Percentiles rank a stretch among this genome's conserved stretches.
Evolutionary conservation across 2,797 vertebrate genomes (phyloP).

Genomic region (Enteromius mattozi): DNA sequence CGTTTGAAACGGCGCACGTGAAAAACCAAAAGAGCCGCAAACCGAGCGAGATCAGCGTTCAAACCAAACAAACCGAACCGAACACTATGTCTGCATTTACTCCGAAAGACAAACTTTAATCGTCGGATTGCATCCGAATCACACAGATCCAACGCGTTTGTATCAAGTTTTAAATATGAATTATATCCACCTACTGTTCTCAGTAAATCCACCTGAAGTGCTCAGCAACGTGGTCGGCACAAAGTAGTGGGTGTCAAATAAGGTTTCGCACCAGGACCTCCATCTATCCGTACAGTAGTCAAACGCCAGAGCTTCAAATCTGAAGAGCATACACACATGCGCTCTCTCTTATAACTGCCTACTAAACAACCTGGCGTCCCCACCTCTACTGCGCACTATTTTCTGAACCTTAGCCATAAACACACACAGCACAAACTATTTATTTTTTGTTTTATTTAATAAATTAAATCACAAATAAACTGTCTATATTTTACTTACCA

Average conservation of each 20-base stretch:
- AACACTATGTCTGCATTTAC: not conserved
- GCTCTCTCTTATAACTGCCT: constrained; percentile 73
- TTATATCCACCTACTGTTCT: constrained; percentile 67
- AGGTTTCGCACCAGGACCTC: constrained; percentile 59
- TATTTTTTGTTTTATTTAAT: not conserved
- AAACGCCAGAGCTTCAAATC: not conserved
- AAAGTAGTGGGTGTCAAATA: constrained; percentile 53
- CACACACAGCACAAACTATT: not conserved
- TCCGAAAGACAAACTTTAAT: not conserved
- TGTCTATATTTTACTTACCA: constrained; percentile 36
- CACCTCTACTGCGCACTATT: constrained; percentile 58
- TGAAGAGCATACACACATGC: not conserved
- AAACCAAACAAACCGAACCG: not conserved
- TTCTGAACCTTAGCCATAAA: not conserved
- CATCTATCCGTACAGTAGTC: constrained; percentile 64
- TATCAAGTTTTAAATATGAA: not conserved
- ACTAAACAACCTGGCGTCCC: constrained; percentile 50
- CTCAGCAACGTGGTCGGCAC: constrained; percentile 52
- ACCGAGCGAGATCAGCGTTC: not conserved
- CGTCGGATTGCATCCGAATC: not conserved
- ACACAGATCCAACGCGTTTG: not conserved
- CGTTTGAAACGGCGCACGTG: not conserved
- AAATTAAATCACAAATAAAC: not conserved
- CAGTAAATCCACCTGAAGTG: constrained; percentile 58
- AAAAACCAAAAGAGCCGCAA: not conserved